Percentiles rank a stretch among this genome's conserved stretches.
phyloP scores from a whole-genome alignment of 2,797 vertebrate genomes.

The Syngnathus acus region DNA sequence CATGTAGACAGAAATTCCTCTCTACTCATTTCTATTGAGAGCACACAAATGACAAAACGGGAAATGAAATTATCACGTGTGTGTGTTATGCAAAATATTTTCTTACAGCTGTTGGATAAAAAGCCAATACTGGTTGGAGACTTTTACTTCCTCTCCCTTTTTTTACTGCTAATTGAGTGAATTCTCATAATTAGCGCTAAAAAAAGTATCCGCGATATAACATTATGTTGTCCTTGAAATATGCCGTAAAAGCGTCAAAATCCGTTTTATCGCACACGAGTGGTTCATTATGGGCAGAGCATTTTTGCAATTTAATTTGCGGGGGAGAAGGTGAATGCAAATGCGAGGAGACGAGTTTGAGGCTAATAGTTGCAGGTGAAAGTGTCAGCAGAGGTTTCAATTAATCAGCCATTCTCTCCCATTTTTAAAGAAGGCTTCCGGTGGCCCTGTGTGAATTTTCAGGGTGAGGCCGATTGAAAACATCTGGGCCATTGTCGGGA shows the following conservation, averaged over 20 bases:
- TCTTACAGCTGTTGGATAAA: not conserved
- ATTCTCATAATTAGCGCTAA: not conserved
- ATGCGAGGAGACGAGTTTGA: slow-evolving; percentile 14
- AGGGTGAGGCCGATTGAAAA: slow-evolving; percentile 68
- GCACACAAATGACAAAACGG: no score
- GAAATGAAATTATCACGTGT: not conserved
- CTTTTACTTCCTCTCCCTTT: not conserved
- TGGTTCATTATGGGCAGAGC: slow-evolving; percentile 2
- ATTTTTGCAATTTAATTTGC: not conserved
- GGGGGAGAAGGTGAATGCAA: slow-evolving; percentile 1
- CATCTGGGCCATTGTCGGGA: slow-evolving; percentile 73
- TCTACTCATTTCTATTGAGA: no score
- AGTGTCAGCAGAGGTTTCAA: slow-evolving; percentile 28
- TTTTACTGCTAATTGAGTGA: not conserved
- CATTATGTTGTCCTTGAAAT: slow-evolving; percentile 3
- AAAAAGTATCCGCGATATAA: not conserved
- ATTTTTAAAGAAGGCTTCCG: slow-evolving; percentile 11
- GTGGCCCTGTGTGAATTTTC: slow-evolving; percentile 27
- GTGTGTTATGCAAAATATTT: not conserved
- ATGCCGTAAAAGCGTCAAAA: not conserved
- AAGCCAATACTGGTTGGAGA: not conserved
- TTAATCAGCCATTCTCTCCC: slow-evolving; percentile 29
- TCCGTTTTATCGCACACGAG: not conserved
- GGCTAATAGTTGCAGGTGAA: not conserved
- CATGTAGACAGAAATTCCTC: no score